These are phyloP conservation scores for Chaetoderma sp. DNA, from an alignment of 2,888 invertebrate genomes.

Conservation along the genomic window DNA sequence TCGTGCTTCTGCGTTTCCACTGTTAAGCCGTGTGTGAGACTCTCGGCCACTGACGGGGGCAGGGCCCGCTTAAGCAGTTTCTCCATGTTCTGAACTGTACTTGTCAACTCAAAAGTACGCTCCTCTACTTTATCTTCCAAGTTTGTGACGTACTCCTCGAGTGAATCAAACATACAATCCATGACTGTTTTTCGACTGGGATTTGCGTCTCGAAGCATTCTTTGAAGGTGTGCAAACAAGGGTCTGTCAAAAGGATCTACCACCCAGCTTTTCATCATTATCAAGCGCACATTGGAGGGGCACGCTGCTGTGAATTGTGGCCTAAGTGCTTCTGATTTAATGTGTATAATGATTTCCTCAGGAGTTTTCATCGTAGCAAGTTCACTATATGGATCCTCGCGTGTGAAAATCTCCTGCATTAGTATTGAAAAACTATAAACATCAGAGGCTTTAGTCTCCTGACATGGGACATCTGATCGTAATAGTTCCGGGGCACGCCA, in stretches of 20 bases:
- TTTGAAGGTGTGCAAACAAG: conserved; percentile 47
- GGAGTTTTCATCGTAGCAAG: conserved; percentile 39
- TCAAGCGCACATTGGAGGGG: conserved; percentile 40
- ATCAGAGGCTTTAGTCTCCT: conserved; percentile 43
- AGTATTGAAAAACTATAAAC: conserved; percentile 61
- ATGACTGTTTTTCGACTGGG: conserved; percentile 54
- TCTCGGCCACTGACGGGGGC: conserved; percentile 47
- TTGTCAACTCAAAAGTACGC: conserved; percentile 46
- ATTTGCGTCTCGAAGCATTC: conserved; percentile 47
- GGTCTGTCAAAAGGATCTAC: conserved; percentile 47
- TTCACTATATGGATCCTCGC: conserved; percentile 55
- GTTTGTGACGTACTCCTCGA: conserved; percentile 58
- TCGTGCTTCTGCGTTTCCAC: conserved; percentile 42
- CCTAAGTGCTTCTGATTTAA: conserved; percentile 45
- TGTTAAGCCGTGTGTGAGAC: conserved; percentile 38
- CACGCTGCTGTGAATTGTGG: conserved; percentile 44
- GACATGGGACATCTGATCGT: conserved; percentile 36
- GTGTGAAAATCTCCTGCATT: conserved; percentile 58
- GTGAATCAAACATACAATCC: conserved; percentile 64
- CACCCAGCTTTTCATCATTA: conserved; percentile 55
- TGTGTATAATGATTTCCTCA: conserved; percentile 47
- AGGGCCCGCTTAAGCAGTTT: conserved; percentile 50
- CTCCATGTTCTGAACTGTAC: conserved; percentile 47
- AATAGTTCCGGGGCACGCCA: conserved; percentile 62
- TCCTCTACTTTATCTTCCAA: conserved; percentile 59